Evolutionary conservation across 2,888 invertebrate genomes (phyloP).

Genomic region (Atherix ibis): DNA sequence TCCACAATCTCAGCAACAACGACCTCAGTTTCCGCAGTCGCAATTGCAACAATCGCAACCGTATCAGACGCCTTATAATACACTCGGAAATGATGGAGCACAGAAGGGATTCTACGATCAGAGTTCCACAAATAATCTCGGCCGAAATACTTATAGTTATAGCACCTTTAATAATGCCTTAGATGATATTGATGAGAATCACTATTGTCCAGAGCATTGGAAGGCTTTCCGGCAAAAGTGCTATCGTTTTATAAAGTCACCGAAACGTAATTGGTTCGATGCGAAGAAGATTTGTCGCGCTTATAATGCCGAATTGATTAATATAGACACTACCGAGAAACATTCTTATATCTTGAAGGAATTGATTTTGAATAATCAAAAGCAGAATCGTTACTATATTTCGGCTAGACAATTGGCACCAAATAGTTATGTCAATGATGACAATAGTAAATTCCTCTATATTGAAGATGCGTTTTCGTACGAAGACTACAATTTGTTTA

Average conservation of each 20-base stretch:
- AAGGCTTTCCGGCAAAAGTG: conserved; percentile 64
- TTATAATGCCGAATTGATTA: conserved; percentile 62
- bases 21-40: no score
- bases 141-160: no score
- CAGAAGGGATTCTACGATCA: no score
- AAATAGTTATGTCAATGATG: conserved; percentile 72
- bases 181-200: conserved; percentile 22
- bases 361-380: conserved; percentile 68
- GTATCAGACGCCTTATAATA: no score
- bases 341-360: conserved; percentile 74
- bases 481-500: conserved; percentile 36
- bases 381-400: conserved; percentile 74
- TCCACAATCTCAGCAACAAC: no score
- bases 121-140: no score
- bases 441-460: conserved; percentile 60
- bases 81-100: no score
- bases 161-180: no score
- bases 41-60: no score
- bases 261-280: conserved; percentile 60
- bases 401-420: conserved; percentile 60
- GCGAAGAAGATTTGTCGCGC: conserved; percentile 73
- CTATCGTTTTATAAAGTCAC: conserved; percentile 80
- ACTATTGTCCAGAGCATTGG: conserved; percentile 74
- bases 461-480: conserved; percentile 72
- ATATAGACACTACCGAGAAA: conserved; percentile 68